Evolutionary conservation across 2,888 invertebrate genomes (phyloP).

Genomic region (Lasioglossum oenotherae): DNA sequence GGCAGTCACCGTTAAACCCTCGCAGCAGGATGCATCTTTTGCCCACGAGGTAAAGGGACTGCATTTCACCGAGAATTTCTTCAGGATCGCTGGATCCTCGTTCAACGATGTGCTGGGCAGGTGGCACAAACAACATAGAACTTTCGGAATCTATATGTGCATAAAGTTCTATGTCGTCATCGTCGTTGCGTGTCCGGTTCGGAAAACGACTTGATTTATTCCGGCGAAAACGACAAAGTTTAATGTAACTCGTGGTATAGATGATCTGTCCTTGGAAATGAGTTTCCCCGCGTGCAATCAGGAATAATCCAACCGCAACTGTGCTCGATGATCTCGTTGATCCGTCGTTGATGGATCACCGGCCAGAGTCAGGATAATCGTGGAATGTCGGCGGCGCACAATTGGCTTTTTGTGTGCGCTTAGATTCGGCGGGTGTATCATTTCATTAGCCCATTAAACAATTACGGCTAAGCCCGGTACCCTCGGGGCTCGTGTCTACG

Average conservation of each 20-base stretch:
- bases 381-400: slow-evolving; percentile 68
- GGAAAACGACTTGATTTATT: no score
- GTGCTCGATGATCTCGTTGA: slow-evolving; percentile 15
- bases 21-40: slow-evolving; percentile 78
- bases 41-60: slow-evolving; percentile 70
- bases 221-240: no score
- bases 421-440: slow-evolving; percentile 80
- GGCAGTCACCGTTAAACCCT: slow-evolving; percentile 78
- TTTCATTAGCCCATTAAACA: slow-evolving; percentile 81
- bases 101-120: slow-evolving; percentile 5
- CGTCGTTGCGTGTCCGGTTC: no score
- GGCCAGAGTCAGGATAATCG: slow-evolving; percentile 57
- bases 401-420: slow-evolving; percentile 74
- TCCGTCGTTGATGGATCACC: slow-evolving; percentile 21
- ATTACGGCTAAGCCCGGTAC: slow-evolving; percentile 72
- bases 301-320: not conserved
- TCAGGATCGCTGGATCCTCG: slow-evolving; percentile 74
- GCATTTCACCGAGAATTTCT: slow-evolving; percentile 64
- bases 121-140: not conserved
- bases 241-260: not conserved
- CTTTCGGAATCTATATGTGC: no score
- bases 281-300: not conserved
- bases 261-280: not conserved
- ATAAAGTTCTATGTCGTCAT: no score
- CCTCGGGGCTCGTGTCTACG: slow-evolving; percentile 65